Conservation (phyloP, 2,888 invertebrate genomes). For the Brassicogethes aeneus region DNA sequence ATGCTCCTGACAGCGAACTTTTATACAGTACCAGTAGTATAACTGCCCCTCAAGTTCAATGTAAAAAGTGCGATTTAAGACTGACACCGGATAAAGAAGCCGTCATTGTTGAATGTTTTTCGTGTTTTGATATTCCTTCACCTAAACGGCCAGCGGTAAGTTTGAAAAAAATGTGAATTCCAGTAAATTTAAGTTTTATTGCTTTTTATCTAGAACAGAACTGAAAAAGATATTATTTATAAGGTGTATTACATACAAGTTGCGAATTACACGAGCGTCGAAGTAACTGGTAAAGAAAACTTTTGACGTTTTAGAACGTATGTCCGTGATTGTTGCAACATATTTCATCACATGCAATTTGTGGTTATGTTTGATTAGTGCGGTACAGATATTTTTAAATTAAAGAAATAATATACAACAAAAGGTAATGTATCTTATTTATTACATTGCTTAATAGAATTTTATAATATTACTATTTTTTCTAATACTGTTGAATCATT, state of each 20-base stretch:
- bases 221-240: slow-evolving; percentile 22
- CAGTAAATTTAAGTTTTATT: slow-evolving; percentile 2
- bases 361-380: slow-evolving; percentile 1
- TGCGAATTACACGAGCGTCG: slow-evolving; percentile 26
- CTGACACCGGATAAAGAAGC: slow-evolving; percentile 26
- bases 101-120: slow-evolving; percentile 31
- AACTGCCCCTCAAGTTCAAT: slow-evolving; percentile 18
- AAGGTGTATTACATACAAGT: slow-evolving; percentile 28
- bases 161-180: slow-evolving; percentile 5
- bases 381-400: too few species aligned
- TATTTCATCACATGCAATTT: neutral
- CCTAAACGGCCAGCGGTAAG: slow-evolving; percentile 14
- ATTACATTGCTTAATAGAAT: too few species aligned
- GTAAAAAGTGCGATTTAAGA: slow-evolving; percentile 34
- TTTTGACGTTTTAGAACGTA: slow-evolving; percentile 5
- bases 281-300: neutral
- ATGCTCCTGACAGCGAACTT: slow-evolving; percentile 11
- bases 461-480: too few species aligned
- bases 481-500: too few species aligned
- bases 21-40: neutral
- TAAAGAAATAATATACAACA: too few species aligned
- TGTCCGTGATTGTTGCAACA: slow-evolving; percentile 5
- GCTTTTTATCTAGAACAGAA: slow-evolving; percentile 23
- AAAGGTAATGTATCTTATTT: too few species aligned
- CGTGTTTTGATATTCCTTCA: slow-evolving; percentile 28